Base-by-base conservation (phyloP, 2,113 vertebrate genomes). In the Paralichthys olivaceus region DNA sequence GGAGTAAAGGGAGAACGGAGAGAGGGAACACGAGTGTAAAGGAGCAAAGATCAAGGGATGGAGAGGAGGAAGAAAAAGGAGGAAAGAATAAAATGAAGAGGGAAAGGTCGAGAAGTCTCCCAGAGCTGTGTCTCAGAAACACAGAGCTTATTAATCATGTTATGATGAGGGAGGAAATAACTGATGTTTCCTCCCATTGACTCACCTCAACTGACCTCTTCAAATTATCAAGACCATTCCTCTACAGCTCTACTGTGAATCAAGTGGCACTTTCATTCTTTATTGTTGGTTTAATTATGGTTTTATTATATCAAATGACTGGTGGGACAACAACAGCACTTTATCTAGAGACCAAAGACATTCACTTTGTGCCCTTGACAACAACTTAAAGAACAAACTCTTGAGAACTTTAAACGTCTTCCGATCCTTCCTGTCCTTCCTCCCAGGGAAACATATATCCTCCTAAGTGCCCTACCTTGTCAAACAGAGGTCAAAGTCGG, bases 61-160 rank as follows among this genome's bases (percentile, higher is more conserved):
- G 62, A 29, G 59, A 67, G 28, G 15, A 73, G 22, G 68, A 60
- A 20, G 13, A 56, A 1, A 45, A 60, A 64, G 9, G 55, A 26
- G 53, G 17, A 1, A 8, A 79, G 56, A 57, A 62, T 9, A n/a
- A n/a, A 79, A 49, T 0, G 28, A 84, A 20, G 55, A 72, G 34
- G 63, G 1, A 26, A 69, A 68, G 62, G 67, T 58, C 20, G 25
- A 17, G 69, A 71, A 17, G 77, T 77, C 75, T 78, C 26, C 8
- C 43, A 37, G 64, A 14, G 56, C 32, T 62, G 0, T 53, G 65
- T 47, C 49, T 72, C 37, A 20, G 60, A 65, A 43, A 82, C 28
- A 51, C 70, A 6, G 37, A 66, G 79, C 73, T 57, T 70, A 83
- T 86, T 84, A 69, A 78, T 87, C 75, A 86, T 37, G 49, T 59